Base-by-base conservation (phyloP, 2,113 vertebrate genomes). In the Nesoenas mayeri region DNA sequence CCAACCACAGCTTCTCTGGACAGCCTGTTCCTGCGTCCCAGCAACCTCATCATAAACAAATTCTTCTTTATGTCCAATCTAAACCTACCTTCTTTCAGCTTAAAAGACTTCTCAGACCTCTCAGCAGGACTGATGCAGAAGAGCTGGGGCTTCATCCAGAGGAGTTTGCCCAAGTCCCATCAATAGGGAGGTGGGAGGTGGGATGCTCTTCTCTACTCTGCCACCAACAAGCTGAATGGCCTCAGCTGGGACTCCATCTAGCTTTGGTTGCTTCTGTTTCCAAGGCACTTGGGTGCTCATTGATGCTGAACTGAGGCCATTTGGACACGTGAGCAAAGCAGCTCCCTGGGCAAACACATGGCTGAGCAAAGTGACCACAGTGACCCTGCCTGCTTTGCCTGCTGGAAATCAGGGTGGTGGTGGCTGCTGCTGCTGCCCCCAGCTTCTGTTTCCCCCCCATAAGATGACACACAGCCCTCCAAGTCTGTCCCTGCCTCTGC, bases 171-270 rank as follows among this genome's bases (percentile, higher is more conserved):
- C 5, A 50, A 26, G 21, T 28, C 17, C 20, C 48, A 47, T 58
- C 15, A 44, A 48, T 48, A 38, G 14, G 11, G 6, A 62, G 21
- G 15, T 65, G 64, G 11, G 6, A 62, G 25, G 12, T 65, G 64
- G 15, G 26, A 48, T 1, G 1, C 6, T 7, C 15, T 64, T 26
- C 36, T 47, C 32, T 38, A 13, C 32, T 47, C 42, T 4, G 4
- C 24, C 31, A 51, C 15, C 0, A 0, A 14, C 2, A 6, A 21
- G 28, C 47, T 65, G 51, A 54, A 38, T 0, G 0, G 44, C 54
- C 42, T 83, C 38, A 25, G 19, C 36, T 58, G 42, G 50, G 70
- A n/a, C 38, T 58, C n/a, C 1, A 1, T 40, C 36, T 15, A 50
- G 28, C 18, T 70, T 71, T 19, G n/a, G 13, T 42, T 71, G 40